Conservation (phyloP, 2,888 invertebrate species). For the Agrotis segetum region DNA sequence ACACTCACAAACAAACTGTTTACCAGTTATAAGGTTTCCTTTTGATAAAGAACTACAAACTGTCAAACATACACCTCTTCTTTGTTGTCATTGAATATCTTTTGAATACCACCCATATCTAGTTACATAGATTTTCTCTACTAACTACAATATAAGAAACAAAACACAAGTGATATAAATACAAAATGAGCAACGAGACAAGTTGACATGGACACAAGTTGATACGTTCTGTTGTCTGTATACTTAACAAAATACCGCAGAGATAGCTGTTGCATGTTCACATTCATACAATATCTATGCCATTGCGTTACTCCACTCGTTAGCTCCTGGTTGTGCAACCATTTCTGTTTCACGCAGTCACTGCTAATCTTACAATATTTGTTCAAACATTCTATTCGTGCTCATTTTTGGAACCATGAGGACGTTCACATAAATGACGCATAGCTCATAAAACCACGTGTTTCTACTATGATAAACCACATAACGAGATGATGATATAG, state of each 20-base stretch:
- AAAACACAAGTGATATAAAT: background rate
- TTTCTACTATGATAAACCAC: slow-evolving; percentile 26
- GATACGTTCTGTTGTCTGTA: background rate
- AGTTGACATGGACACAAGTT: background rate
- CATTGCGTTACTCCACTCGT: background rate
- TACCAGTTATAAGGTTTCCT: slow-evolving; percentile 11
- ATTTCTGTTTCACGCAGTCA: background rate
- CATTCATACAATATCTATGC: background rate
- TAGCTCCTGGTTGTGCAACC: background rate
- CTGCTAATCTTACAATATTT: slow-evolving; percentile 1
- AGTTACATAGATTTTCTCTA: background rate
- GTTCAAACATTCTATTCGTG: background rate
- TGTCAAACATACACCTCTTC: background rate
- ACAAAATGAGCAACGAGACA: background rate
- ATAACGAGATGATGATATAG: slow-evolving; percentile 26
- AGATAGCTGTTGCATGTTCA: slow-evolving; percentile 17
- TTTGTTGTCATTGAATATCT: background rate
- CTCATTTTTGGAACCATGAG: background rate
- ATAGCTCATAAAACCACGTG: slow-evolving; percentile 25
- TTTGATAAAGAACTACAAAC: slow-evolving; percentile 3
- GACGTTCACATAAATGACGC: slow-evolving; percentile 5
- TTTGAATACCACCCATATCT: background rate
- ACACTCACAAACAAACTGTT: slow-evolving; percentile 34
- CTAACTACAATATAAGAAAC: background rate
- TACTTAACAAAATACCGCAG: background rate